Conservation (phyloP, 2,797 vertebrate genomes). For the Hemitrygon akajei region DNA sequence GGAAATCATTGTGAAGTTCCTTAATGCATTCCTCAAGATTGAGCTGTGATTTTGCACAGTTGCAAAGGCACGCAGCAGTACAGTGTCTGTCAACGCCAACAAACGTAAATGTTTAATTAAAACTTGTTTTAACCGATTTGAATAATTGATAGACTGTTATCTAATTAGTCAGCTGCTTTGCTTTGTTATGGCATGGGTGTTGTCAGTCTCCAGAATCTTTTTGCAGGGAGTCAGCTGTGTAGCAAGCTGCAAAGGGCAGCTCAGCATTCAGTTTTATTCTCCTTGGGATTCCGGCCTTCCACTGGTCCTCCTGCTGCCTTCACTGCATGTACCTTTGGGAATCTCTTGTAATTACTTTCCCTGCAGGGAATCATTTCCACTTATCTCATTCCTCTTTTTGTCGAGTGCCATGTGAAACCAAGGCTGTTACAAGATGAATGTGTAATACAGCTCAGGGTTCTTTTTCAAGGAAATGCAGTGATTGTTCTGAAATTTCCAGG, state of each 20-base stretch:
- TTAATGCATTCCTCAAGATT: background rate
- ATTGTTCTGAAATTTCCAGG: background rate
- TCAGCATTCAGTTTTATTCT: too few species aligned
- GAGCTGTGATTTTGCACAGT: background rate
- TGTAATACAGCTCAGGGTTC: background rate
- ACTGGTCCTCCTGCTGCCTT: background rate
- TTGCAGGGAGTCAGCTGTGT: background rate
- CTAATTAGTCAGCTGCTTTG: constrained; percentile 28
- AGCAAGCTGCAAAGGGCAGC: background rate
- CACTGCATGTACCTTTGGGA: background rate
- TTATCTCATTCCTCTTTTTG: background rate
- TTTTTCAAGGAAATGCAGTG: background rate
- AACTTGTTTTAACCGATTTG: constrained; percentile 20
- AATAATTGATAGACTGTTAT: constrained; percentile 34
- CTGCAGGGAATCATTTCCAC: background rate
- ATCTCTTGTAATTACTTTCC: background rate
- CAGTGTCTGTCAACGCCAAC: constrained; percentile 7
- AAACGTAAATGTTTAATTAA: constrained; percentile 37
- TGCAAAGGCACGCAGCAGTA: background rate
- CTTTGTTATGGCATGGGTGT: constrained; percentile 19
- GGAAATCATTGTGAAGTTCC: background rate
- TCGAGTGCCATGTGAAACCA: background rate
- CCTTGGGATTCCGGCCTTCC: background rate
- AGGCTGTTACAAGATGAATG: background rate
- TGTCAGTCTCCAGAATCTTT: background rate